Conservation (phyloP, 2,888 invertebrate species). For the Chromoteleia sp. region DNA sequence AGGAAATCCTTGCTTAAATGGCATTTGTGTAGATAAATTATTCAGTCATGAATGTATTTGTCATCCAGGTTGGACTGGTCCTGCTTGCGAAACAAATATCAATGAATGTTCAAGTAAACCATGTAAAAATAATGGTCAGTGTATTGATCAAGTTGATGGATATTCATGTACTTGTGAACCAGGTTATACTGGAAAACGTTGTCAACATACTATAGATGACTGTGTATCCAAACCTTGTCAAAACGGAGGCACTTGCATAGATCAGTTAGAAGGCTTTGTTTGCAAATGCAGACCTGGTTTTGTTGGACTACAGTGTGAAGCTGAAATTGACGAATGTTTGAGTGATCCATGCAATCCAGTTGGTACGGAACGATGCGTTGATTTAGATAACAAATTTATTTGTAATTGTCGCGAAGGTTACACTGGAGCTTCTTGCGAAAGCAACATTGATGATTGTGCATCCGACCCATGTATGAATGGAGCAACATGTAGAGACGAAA, state of each 20-base stretch:
- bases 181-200: conserved; percentile 97
- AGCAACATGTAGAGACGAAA: conserved; percentile 94
- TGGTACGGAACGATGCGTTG: conserved; percentile 95
- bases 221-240: conserved; percentile 96
- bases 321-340: conserved; percentile 95
- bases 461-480: conserved; percentile 94
- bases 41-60: conserved; percentile 95
- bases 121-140: conserved; percentile 96
- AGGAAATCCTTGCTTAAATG: conserved; percentile 96
- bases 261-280: conserved; percentile 94
- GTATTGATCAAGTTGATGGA: conserved; percentile 94
- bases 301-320: conserved; percentile 96
- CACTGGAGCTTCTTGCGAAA: conserved; percentile 93
- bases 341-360: conserved; percentile 95
- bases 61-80: conserved; percentile 95
- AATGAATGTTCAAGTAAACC: conserved; percentile 96
- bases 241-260: conserved; percentile 95
- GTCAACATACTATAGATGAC: conserved; percentile 97
- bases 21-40: conserved; percentile 95
- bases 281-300: conserved; percentile 98
- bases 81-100: conserved; percentile 94
- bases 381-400: conserved; percentile 93
- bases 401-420: conserved; percentile 97
- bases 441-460: conserved; percentile 94
- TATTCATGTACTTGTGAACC: conserved; percentile 95